phyloP scores from a whole-genome alignment of 2,113 vertebrate species.

The Pseudonaja textilis region DNA sequence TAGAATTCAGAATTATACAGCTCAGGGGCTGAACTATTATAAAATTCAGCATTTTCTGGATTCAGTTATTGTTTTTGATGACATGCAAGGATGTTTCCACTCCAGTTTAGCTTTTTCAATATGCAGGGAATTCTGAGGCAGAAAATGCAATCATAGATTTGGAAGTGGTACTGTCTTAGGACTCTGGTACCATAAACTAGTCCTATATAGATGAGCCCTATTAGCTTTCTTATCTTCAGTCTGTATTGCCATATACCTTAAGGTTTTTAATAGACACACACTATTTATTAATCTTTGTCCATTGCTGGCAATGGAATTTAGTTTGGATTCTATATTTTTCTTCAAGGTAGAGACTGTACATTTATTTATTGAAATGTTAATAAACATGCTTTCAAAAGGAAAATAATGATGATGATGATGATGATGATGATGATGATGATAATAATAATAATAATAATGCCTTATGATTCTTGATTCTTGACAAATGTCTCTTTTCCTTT shows the following conservation, averaged over 20 bases:
- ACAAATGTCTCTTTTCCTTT: too few relatives aligned
- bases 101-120: background rate
- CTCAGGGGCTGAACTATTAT: background rate
- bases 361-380: constrained; percentile 63
- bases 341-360: constrained; percentile 39
- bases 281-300: constrained; percentile 56
- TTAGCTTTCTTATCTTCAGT: background rate
- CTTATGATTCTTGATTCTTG: too few relatives aligned
- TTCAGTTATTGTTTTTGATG: background rate
- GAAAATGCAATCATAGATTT: background rate
- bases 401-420: too few relatives aligned
- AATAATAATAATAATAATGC: too few relatives aligned
- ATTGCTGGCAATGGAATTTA: constrained; percentile 72
- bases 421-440: too few relatives aligned
- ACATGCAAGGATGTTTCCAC: background rate
- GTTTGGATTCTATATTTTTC: constrained; percentile 33
- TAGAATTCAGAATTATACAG: background rate
- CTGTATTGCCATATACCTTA: background rate
- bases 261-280: background rate
- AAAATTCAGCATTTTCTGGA: background rate
- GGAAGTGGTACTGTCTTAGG: background rate
- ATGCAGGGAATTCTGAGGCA: background rate
- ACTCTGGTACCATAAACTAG: background rate
- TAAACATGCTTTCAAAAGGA: constrained; percentile 61
- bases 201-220: constrained; percentile 34